Conservation (phyloP, 2,113 vertebrate genomes). For the Cricetomys ansorgei region DNA sequence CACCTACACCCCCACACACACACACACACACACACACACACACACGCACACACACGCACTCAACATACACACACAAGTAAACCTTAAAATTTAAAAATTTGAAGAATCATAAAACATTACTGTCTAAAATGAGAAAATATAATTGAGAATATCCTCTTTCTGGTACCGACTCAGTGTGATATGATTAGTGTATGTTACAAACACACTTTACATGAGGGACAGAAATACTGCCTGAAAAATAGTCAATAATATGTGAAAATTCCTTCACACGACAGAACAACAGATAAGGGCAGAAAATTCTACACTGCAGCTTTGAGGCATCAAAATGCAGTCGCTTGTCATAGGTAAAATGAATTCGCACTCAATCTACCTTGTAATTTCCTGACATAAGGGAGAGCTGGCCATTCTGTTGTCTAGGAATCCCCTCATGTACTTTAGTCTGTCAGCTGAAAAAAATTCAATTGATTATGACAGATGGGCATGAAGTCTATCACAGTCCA, state of each 20-base stretch:
- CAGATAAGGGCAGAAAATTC: constrained; percentile 13
- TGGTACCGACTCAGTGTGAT: not conserved
- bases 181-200: not conserved
- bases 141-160: not conserved
- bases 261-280: not conserved
- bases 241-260: constrained; percentile 45
- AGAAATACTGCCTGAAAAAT: not conserved
- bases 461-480: constrained; percentile 67
- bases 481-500: constrained; percentile 60
- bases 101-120: not conserved
- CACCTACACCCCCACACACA: not conserved
- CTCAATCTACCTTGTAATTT: constrained; percentile 54
- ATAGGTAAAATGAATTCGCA: constrained; percentile 37
- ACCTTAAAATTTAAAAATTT: not conserved
- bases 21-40: not conserved
- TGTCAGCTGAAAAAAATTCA: constrained; percentile 62
- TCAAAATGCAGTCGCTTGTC: constrained; percentile 1
- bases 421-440: constrained; percentile 59
- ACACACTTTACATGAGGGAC: not conserved
- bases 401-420: constrained; percentile 43
- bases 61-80: not conserved
- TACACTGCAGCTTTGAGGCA: constrained; percentile 2
- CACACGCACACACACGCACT: not conserved
- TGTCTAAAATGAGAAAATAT: not conserved
- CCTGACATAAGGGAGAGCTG: constrained; percentile 39